These are phyloP conservation scores for Drosophila longiperda DNA, from an alignment of 2,888 invertebrate species.

Conservation along the genomic window DNA sequence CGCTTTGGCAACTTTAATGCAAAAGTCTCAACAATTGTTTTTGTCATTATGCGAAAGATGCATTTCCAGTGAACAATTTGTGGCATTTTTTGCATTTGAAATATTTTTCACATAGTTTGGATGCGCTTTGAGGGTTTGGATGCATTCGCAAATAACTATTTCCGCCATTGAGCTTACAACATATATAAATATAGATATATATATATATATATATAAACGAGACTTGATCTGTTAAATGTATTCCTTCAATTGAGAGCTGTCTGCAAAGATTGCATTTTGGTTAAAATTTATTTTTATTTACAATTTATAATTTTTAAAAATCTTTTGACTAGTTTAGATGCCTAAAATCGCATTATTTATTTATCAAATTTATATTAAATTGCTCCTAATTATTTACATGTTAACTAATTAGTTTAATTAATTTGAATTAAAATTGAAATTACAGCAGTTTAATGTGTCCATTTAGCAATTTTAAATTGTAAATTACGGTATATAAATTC, in stretches of 20 bases:
- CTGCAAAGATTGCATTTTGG: background rate
- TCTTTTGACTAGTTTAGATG: background rate
- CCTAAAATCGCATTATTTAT: background rate
- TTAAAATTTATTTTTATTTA: background rate
- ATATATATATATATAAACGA: background rate
- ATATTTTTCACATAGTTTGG: background rate
- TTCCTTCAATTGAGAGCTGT: background rate
- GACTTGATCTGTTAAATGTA: background rate
- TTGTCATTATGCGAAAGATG: conserved; percentile 19
- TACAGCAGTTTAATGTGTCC: background rate
- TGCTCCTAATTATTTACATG: background rate
- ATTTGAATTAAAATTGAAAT: background rate
- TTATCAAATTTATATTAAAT: background rate
- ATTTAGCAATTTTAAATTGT: background rate
- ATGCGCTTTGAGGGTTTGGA: background rate
- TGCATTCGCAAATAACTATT: background rate
- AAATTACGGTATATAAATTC: conserved; percentile 5
- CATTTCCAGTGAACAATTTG: conserved; percentile 6
- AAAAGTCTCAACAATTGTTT: conserved; percentile 22
- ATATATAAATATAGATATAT: too few species aligned
- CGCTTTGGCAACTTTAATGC: conserved; percentile 11
- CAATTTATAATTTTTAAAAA: background rate
- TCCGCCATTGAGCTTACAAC: background rate
- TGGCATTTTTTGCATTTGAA: conserved; percentile 4
- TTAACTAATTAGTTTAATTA: background rate